Evolutionary conservation across 2,113 vertebrate species (phyloP), one percentile per base, ranked within the genome.

Genomic region (Nothoprocta pentlandii): DNA sequence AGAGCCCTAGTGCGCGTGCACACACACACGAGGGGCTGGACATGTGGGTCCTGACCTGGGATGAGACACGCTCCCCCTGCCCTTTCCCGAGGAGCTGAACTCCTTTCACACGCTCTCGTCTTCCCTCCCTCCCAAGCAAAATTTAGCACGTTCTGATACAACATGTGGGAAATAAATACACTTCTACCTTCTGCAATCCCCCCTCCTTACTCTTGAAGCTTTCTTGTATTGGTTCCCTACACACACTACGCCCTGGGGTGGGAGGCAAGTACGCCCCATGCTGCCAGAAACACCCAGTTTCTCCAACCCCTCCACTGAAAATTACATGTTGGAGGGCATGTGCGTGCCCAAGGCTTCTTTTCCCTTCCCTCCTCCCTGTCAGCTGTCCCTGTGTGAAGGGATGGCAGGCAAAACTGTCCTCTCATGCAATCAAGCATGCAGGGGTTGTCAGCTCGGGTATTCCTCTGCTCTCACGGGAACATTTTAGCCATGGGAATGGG

Each of bases 391-490:
- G 59, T 88, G 64, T 80, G 71, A 77, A 88, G 78, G 14, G 6
- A 4, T 56, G 80, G 92, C 80, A 58, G 47, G 59, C 41, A 90
- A 93, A 92, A 86, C 56, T 90, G 12, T 49, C 58, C 41, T 79
- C n/a, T 84, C 26, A 93, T 64, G 85, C 80, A 68, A 11, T 20
- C 74, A 58, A 28, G 56, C 9, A 87, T 51, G 51, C 58, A 49
- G 41, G n/a, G 78, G 59, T 79, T 2, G 1, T 53, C 68, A 81
- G 32, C 59, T 70, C 0, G 0, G 23, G 63, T 49, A 63, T 87
- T 71, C 82, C 51, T 74, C 51, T 64, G 11, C 47, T 34, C 39
- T 80, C 42, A 47, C 15, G 9, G 1, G 34, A 22, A 44, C 59
- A 42, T 69, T 67, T 58, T 61, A 69, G 49, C 71, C 32, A 22